Base-by-base conservation (phyloP, 1,140 invertebrate species). In the Rhyacophila brunnea region DNA sequence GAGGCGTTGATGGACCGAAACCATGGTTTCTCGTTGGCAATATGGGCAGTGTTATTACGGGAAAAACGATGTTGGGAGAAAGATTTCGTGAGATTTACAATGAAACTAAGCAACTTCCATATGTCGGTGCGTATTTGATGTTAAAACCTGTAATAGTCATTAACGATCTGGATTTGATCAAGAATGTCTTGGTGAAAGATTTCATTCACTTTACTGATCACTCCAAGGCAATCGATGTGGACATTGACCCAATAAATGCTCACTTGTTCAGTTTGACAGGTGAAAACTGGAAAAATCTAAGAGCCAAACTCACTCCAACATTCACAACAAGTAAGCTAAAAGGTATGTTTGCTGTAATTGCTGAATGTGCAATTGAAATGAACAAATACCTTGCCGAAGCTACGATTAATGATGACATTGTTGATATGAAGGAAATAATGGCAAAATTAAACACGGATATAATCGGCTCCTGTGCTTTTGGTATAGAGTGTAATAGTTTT, bases 171-270 rank as follows among this genome's bases (percentile, higher is more conserved):
- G 79, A 84, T 3, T 62, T 89, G 0, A 74, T 85, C 0, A 85
- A 85, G 60, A 70, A 74, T 11, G 75, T 88, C 1, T 57, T 87
- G 13, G 74, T 82, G 1, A 84, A 81, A 63, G 82, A 86, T 60
- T 85, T 84, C 38, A 65, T 74, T 32, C 64, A 73, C 19, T 85
- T 85, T 36, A 58, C 70, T 28, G 76, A 81, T 60, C 77, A 80
- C 6, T 75, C 74, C 0, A 46, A 77, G 0, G 67, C 70, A 32
- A 70, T 74, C 15, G 76, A 81, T 53, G 74, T 77, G 11, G 69
- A 77, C 28, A 69, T 68, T 13, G 76, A 84, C 68, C 80, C 79
- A 0, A 58, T 83, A 0, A 72, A 76, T 7, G 67, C 66, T 3
- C 23, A n/a, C n/a, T 3, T n/a, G n/a, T 28, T 28, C 23, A 28